Evolutionary conservation across 2,113 vertebrate genomes (phyloP).

Genomic region (Taxidea taxus): DNA sequence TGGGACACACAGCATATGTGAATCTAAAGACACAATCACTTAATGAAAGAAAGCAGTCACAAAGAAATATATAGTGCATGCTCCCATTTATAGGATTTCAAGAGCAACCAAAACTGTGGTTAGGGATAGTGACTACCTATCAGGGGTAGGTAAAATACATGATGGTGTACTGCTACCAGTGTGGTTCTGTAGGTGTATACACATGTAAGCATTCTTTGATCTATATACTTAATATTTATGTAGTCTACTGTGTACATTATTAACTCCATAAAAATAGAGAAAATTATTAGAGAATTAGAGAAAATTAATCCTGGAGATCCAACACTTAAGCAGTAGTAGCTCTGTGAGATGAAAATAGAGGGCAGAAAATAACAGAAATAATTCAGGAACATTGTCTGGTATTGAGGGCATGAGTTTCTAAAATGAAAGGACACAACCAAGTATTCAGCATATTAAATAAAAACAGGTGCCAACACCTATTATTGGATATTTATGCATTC

Average conservation of each 20-base stretch:
- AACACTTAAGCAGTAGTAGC: neutral
- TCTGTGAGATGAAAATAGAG: neutral
- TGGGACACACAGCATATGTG: neutral
- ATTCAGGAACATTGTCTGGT: neutral
- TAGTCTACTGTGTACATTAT: neutral
- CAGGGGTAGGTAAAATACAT: neutral
- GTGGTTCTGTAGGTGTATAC: neutral
- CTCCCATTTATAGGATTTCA: neutral
- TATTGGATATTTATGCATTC: neutral
- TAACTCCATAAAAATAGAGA: neutral
- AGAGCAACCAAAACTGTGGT: neutral
- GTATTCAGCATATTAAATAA: neutral
- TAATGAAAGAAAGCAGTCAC: neutral
- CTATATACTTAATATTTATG: neutral
- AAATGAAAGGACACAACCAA: neutral
- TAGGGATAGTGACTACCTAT: neutral
- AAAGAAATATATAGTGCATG: neutral
- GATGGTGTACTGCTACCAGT: neutral
- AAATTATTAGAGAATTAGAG: neutral
- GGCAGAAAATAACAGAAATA: neutral
- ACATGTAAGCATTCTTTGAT: neutral
- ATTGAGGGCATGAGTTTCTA: neutral
- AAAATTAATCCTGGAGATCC: neutral
- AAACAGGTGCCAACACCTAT: neutral
- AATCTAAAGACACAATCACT: neutral